Evolutionary conservation across 2,113 vertebrate species (phyloP).

Genomic region (Toxostoma redivivum): DNA sequence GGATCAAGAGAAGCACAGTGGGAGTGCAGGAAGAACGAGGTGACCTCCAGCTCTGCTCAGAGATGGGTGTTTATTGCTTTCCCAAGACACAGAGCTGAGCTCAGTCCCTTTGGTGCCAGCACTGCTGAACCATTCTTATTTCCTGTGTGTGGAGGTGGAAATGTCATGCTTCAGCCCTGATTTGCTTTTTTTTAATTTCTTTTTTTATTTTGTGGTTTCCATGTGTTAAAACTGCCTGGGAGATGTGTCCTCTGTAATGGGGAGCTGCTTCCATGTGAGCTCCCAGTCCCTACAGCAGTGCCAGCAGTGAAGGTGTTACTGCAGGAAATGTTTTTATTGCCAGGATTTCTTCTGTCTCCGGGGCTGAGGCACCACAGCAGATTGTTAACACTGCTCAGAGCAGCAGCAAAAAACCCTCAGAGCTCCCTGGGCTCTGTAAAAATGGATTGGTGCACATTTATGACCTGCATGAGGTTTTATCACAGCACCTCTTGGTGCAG

Average conservation of each 20-base stretch:
- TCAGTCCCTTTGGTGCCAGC: constrained; percentile 28
- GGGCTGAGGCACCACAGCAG: neutral
- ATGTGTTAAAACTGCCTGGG: neutral
- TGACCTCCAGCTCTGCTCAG: neutral
- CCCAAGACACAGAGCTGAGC: constrained; percentile 7
- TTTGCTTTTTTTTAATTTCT: neutral
- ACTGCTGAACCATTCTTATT: neutral
- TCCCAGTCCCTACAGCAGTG: neutral
- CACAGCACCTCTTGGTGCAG: neutral
- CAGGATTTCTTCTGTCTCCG: neutral
- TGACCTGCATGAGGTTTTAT: neutral
- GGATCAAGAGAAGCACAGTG: neutral
- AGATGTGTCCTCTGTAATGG: neutral
- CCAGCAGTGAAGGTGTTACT: constrained; percentile 5
- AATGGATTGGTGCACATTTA: neutral
- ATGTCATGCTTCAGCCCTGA: neutral
- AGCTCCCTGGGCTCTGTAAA: neutral
- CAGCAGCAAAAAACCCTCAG: neutral
- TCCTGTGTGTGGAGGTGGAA: constrained; percentile 44
- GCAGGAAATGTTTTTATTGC: constrained; percentile 4
- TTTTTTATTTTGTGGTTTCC: constrained; percentile 26
- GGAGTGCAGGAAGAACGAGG: neutral
- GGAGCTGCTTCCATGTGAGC: neutral
- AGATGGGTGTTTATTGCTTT: constrained; percentile 8
- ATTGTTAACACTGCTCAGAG: neutral